Evolutionary conservation across 2,797 vertebrate genomes (phyloP).

Genomic region (Odontamblyopus lacepedii): DNA sequence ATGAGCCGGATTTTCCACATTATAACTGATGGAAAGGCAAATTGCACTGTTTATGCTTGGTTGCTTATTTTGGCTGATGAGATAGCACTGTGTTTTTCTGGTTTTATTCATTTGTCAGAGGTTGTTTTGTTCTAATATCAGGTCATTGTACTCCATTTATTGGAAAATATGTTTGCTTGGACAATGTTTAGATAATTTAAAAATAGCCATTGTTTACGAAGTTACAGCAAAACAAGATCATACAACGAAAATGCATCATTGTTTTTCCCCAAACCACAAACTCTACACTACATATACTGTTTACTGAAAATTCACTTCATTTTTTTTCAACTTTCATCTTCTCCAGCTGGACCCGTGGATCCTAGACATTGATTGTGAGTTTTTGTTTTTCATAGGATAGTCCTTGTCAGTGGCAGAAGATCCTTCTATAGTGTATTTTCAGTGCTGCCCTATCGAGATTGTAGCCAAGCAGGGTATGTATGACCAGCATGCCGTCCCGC

Average conservation of each 20-base stretch:
- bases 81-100: conserved; percentile 9
- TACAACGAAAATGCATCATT: conserved; percentile 46
- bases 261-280: conserved; percentile 46
- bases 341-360: conserved; percentile 59
- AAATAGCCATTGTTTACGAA: background rate
- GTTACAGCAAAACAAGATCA: conserved; percentile 6
- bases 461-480: conserved; percentile 98
- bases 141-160: conserved; percentile 9
- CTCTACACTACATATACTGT: conserved; percentile 25
- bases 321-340: conserved; percentile 45
- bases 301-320: no score
- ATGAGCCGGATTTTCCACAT: conserved; percentile 16
- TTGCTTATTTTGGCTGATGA: conserved; percentile 9
- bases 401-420: conserved; percentile 99
- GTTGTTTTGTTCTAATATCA: conserved; percentile 10
- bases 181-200: conserved; percentile 2
- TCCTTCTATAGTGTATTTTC: conserved; percentile 99
- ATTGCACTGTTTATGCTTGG: conserved; percentile 14
- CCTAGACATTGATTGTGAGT: conserved; percentile 76
- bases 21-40: conserved; percentile 8
- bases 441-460: conserved; percentile 99
- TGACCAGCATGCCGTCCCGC: conserved; percentile 78
- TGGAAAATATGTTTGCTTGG: conserved; percentile 10
- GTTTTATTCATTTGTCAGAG: conserved; percentile 15
- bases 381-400: conserved; percentile 96